Evolutionary conservation across 2,888 invertebrate species (phyloP).

Genomic region (Tetheella fluctuosa): DNA sequence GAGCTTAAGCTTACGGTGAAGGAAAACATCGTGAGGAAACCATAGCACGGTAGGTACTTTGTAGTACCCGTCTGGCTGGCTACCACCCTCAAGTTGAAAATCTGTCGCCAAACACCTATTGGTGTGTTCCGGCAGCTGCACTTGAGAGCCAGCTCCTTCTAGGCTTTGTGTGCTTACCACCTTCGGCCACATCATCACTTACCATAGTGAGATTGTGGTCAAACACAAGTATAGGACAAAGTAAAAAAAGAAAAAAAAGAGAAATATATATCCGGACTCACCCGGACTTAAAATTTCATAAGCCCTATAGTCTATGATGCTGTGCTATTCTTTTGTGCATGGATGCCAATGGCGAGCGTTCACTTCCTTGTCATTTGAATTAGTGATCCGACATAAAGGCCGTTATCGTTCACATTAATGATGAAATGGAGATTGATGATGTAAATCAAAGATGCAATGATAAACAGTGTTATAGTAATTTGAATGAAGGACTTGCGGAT

Average conservation of each 20-base stretch:
- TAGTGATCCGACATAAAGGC: slow-evolving; percentile 14
- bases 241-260: not conserved
- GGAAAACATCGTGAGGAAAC: no score
- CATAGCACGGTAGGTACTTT: no score
- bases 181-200: no score
- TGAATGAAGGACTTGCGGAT: slow-evolving; percentile 9
- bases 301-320: not conserved
- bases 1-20: no score
- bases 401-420: not conserved
- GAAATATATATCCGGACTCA: not conserved
- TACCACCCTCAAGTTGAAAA: no score
- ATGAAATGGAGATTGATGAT: slow-evolving; percentile 12
- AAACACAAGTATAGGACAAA: no score
- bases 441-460: slow-evolving; percentile 3
- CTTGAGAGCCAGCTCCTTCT: no score
- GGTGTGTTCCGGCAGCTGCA: no score
- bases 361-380: slow-evolving; percentile 31
- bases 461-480: not conserved
- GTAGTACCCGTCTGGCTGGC: no score
- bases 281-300: not conserved
- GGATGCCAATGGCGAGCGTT: slow-evolving; percentile 19
- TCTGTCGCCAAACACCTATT: no score
- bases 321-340: slow-evolving; percentile 20
- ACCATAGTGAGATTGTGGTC: no score
- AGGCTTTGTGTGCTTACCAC: no score